Evolutionary conservation across 2,797 vertebrate genomes (phyloP), one percentile per base, ranked within the genome.

Genomic region (Hylomyscus alleni): DNA sequence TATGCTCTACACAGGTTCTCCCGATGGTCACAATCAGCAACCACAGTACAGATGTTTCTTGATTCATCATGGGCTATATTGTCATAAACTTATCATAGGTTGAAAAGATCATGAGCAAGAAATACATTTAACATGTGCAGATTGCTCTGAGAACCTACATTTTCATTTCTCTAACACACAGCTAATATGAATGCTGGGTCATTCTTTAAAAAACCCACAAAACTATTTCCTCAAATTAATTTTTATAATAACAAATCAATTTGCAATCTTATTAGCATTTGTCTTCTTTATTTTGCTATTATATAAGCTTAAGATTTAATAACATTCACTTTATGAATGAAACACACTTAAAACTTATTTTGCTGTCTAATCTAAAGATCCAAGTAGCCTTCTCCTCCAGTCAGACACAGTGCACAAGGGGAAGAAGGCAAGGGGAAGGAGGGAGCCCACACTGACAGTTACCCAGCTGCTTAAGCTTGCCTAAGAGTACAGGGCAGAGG

Each of bases 201-300:
- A 84, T 78, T 90, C 44, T 44, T 67, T 65, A 24, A 85, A 85
- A 85, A 52, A n/a, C 8, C 11, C 20, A 34, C 31, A 50, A 85
- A 80, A 34, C 37, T 62, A 96, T 67, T 95, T 96, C 92, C 50
- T 67, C 34, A 62, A 97, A 94, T 69, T 81, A 50, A 90, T 82
- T 80, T 96, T 93, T 86, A 93, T 91, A 67, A 44, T 13, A 62
- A 86, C 90, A 94, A 96, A 93, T 47, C 58, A 84, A 84, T 26
- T 58, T 83, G 0, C 54, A n/a, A 62, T 77, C 11, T 72, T 92
- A 65, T 76, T 80, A 85, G 17, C 65, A 94, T 95, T 89, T 95
- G 95, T 95, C 80, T 62, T 86, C 73, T 91, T 93, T 88, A 83
- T 83, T 88, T 88, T 96, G 58, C 14, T 94, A 50, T 69, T 10